phyloP scores from a whole-genome alignment of 2,888 invertebrate species.

The Tenodera sinensis region DNA sequence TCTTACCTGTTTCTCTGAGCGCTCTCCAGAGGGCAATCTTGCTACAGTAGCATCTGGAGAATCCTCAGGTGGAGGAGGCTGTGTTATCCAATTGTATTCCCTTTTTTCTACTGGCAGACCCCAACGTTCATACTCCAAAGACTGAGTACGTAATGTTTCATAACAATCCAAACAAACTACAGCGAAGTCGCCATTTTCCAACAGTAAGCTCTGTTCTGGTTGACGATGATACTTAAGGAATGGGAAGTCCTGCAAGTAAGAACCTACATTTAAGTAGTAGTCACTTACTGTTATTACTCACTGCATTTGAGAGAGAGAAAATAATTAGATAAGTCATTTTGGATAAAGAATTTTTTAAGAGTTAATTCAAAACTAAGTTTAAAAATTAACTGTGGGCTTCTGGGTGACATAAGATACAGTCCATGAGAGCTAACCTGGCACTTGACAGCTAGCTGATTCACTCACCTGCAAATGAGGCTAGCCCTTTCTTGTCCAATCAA shows the following conservation, averaged over 20 bases:
- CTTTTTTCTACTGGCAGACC: slow-evolving; percentile 86
- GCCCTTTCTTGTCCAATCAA: no score
- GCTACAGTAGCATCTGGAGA: slow-evolving; percentile 82
- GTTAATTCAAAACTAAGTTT: no score
- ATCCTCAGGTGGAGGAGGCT: slow-evolving; percentile 89
- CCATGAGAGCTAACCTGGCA: no score
- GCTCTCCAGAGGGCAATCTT: slow-evolving; percentile 78
- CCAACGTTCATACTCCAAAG: slow-evolving; percentile 84
- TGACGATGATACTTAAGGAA: slow-evolving; percentile 80
- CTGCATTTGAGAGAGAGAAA: no score
- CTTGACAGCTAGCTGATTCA: no score
- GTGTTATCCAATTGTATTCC: slow-evolving; percentile 91
- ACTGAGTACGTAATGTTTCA: slow-evolving; percentile 86
- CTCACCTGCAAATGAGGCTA: no score
- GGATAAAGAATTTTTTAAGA: no score
- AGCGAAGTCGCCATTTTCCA: slow-evolving; percentile 87
- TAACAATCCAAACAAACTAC: slow-evolving; percentile 92
- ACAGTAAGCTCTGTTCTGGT: slow-evolving; percentile 75
- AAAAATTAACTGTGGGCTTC: no score
- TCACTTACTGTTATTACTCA: no score
- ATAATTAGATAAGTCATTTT: no score
- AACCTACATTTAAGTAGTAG: background rate
- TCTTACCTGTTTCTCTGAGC: slow-evolving; percentile 72
- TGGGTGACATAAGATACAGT: no score
- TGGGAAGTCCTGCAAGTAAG: slow-evolving; percentile 69